Evolutionary conservation across 92 coral and sea anemone genomes (phyloP).

Genomic region (Paragorgia papillata): DNA sequence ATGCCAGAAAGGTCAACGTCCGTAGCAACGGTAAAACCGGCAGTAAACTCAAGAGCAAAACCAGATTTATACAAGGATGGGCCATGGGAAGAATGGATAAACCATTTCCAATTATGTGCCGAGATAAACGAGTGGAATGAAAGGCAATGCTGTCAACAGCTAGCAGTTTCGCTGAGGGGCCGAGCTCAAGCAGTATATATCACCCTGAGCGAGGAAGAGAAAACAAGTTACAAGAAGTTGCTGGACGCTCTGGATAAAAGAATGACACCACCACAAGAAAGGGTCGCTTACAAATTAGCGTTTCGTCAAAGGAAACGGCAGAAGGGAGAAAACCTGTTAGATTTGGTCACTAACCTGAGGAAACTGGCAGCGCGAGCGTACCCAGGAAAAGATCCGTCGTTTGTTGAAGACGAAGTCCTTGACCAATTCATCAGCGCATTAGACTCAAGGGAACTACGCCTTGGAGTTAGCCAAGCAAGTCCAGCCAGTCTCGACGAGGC

Average conservation of each 20-base stretch:
- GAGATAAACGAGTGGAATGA: constrained; percentile 37
- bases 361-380: no score
- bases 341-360: no score
- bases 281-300: constrained; percentile 26
- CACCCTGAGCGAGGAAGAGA: constrained; percentile 11
- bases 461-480: constrained; percentile 25
- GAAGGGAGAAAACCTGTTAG: no score
- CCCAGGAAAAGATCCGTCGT: constrained; percentile 24
- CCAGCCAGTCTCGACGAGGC: no score
- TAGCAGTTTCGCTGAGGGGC: constrained; percentile 34
- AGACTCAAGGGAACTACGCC: constrained; percentile 24
- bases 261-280: constrained; percentile 34
- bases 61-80: constrained; percentile 24
- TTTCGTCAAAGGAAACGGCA: no score
- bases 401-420: constrained; percentile 24
- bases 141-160: constrained; percentile 33
- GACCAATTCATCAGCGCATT: constrained; percentile 39
- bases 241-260: constrained; percentile 7
- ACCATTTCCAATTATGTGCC: constrained; percentile 30
- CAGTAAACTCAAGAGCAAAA: constrained; percentile 14
- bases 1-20: neutral
- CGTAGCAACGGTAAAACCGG: neutral
- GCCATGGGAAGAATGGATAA: constrained; percentile 39
- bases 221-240: neutral
- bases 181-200: constrained; percentile 21